phyloP scores from a whole-genome alignment of 2,113 vertebrate species.

The Platycercus adscitus region DNA sequence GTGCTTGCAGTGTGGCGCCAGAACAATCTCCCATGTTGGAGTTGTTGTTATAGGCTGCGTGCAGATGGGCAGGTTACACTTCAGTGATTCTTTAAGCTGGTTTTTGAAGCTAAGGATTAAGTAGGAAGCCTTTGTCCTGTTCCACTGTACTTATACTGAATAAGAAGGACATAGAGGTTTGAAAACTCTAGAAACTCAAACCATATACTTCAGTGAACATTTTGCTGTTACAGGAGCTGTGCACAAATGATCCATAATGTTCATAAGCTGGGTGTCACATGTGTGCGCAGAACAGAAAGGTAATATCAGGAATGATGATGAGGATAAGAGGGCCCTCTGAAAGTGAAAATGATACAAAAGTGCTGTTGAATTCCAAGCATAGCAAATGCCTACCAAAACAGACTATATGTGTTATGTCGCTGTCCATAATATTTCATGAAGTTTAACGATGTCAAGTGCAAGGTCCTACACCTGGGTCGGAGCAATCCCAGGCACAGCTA shows the following conservation, averaged over 20 bases:
- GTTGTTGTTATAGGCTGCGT: background rate
- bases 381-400: background rate
- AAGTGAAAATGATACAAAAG: background rate
- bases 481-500: too few relatives aligned
- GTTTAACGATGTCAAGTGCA: too few relatives aligned
- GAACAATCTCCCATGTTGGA: background rate
- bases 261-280: background rate
- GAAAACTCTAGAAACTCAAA: background rate
- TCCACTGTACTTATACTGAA: background rate
- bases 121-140: background rate
- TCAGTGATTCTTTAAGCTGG: background rate
- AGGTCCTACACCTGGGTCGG: too few relatives aligned
- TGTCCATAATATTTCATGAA: background rate
- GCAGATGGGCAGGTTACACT: background rate
- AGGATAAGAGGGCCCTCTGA: background rate
- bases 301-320: background rate
- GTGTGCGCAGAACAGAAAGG: background rate
- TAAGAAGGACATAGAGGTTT: background rate
- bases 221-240: background rate
- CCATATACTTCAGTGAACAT: background rate
- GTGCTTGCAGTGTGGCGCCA: fast-evolving
- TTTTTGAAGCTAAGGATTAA: background rate
- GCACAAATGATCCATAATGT: background rate
- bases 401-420: background rate
- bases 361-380: background rate